Base-by-base conservation (phyloP, 2,113 vertebrate genomes). In the Pogonocichla stellata region DNA sequence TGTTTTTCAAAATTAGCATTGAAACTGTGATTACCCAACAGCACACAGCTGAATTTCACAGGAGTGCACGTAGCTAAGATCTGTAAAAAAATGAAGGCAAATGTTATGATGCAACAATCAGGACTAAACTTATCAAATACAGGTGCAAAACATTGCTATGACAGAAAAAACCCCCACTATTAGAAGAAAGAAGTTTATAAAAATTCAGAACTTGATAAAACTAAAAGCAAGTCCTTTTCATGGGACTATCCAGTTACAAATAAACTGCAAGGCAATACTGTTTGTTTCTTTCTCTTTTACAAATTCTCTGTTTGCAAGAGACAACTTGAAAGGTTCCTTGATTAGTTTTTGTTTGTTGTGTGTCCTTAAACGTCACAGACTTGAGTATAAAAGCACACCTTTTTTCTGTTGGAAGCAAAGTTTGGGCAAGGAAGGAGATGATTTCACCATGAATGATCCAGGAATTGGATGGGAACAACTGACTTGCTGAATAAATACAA, bases 141-240 rank as follows among this genome's bases (percentile, higher is more conserved):
- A 51, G 34, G 19, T 67, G 56, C 60, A 66, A 86, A 94, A 62
- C 75, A 72, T 2, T 40, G n/a, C 17, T 69, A 74, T 71, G 45
- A 62, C 36, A 82, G 50, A 31, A 71, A 42, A 79, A 45, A 40
- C 2, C 0, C 31, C 54, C 47, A 77, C 34, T 62, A 24, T 28
- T 77, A 83, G 20, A 65, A 53, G 1, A 51, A 62, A 94, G 9
- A 54, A 42, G 15, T 61, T 86, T 73, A 61, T 70, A 90, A 94
- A 90, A 93, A 94, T 53, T 71, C 64, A 65, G 20, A 90, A 74
- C 47, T 86, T 22, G 70, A 75, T 95, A 82, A 88, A 94, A 90
- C 47, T 69, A 58, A 83, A 88, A 60, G 34, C 64, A 93, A 80
- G 65, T 90, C 38, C 29, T 90, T 86, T 64, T 45, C 50, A 61